Conservation (phyloP, 1,140 invertebrate species). For the Grapholita molesta region DNA sequence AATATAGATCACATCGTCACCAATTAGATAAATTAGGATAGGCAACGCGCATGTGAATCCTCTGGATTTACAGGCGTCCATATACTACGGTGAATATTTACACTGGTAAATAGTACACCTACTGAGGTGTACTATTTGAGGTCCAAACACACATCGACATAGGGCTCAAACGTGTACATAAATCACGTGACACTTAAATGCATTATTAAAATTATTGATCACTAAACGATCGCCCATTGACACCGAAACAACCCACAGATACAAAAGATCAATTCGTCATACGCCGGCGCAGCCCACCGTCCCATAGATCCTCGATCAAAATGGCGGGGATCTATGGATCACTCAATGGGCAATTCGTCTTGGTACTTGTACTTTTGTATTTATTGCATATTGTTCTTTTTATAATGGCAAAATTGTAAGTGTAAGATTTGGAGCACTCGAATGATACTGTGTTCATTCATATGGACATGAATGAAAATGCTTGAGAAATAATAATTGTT, state of each 20-base stretch:
- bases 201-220: constrained; percentile 7
- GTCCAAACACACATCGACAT: no score
- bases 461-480: not conserved
- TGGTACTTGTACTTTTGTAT: constrained; percentile 17
- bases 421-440: not conserved
- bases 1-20: no score
- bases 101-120: no score
- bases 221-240: not conserved
- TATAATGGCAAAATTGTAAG: not conserved
- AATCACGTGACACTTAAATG: not conserved
- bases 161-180: not conserved
- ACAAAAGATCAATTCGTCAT: constrained; percentile 14
- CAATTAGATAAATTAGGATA: no score
- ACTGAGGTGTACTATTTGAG: no score
- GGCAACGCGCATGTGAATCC: no score
- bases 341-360: constrained; percentile 8
- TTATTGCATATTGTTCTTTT: not conserved
- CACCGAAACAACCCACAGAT: not conserved
- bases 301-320: not conserved
- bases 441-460: not conserved
- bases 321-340: constrained; percentile 13
- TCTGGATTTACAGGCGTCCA: no score
- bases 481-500: not conserved
- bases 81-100: no score
- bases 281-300: not conserved